Conservation (phyloP, 2,113 vertebrate species). For the Mormyrus lacerda region DNA sequence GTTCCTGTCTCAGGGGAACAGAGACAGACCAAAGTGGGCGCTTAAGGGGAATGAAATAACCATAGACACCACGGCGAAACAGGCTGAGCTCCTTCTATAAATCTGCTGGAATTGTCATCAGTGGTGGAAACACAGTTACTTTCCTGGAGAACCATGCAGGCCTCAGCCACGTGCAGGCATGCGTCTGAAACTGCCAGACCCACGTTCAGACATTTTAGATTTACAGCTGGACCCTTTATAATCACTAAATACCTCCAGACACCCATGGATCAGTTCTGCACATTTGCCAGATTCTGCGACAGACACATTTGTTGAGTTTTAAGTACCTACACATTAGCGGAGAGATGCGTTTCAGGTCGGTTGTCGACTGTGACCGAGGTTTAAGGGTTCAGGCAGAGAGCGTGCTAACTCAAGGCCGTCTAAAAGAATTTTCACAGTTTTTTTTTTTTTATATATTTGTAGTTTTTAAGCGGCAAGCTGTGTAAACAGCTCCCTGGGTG, state of each 20-base stretch:
- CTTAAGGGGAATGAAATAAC: background rate
- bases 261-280: background rate
- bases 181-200: background rate
- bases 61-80: background rate
- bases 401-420: background rate
- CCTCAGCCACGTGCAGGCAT: background rate
- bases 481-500: background rate
- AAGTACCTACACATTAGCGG: background rate
- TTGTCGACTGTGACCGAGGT: background rate
- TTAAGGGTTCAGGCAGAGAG: background rate
- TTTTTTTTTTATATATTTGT: background rate
- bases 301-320: background rate
- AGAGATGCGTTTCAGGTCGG: background rate
- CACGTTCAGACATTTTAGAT: background rate
- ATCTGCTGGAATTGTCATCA: background rate
- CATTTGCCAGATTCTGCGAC: background rate
- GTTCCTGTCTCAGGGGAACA: background rate
- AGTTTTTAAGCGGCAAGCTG: constrained; percentile 3
- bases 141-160: background rate
- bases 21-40: background rate
- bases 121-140: background rate
- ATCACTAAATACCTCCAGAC: background rate
- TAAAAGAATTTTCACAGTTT: background rate
- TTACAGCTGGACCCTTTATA: background rate
- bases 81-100: background rate